Evolutionary conservation across 2,113 vertebrate species (phyloP).

Genomic region (Holacanthus passer): DNA sequence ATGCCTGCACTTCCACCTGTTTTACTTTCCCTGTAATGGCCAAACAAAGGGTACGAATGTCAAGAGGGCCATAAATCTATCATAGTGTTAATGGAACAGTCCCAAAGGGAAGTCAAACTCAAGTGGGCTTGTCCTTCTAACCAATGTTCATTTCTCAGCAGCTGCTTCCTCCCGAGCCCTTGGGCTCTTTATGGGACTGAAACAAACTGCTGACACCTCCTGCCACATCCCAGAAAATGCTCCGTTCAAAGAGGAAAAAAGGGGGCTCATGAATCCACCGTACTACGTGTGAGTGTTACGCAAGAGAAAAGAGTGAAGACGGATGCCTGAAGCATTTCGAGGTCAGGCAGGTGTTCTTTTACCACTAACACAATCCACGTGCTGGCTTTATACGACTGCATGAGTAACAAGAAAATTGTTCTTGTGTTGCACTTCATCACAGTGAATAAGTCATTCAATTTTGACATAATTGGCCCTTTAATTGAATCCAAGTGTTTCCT

Average conservation of each 20-base stretch:
- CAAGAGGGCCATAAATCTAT: conserved; percentile 76
- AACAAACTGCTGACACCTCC: conserved; percentile 71
- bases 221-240: conserved; percentile 37
- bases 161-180: conserved; percentile 75
- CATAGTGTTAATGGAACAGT: conserved; percentile 65
- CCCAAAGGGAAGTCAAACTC: conserved; percentile 69
- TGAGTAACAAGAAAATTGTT: conserved; percentile 69
- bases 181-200: conserved; percentile 59
- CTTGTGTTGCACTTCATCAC: conserved; percentile 58
- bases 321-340: conserved; percentile 35
- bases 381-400: conserved; percentile 49
- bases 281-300: conserved; percentile 22
- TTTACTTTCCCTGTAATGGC: conserved; percentile 62
- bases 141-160: conserved; percentile 68
- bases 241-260: not conserved
- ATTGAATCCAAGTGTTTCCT: conserved; percentile 57
- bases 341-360: conserved; percentile 75
- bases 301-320: conserved; percentile 13
- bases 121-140: conserved; percentile 63
- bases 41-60: conserved; percentile 58
- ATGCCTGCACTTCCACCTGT: conserved; percentile 30
- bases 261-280: not conserved
- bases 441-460: conserved; percentile 32
- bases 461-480: conserved; percentile 54
- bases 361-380: conserved; percentile 54